phyloP scores from a whole-genome alignment of 2,113 vertebrate genomes.

The Cyprinodon variegatus region DNA sequence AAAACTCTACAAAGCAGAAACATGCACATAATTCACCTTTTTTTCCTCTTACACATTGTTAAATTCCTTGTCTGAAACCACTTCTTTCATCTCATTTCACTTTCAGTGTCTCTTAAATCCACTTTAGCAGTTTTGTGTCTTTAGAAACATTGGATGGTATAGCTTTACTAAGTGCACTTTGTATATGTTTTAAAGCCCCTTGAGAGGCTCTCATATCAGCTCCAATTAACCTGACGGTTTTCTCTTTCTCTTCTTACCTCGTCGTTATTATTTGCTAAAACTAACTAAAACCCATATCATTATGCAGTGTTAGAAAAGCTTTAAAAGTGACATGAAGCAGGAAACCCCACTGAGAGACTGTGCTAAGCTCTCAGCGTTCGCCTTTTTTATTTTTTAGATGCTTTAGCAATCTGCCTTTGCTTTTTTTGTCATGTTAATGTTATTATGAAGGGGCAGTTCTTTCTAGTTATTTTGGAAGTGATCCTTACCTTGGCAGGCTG shows the following conservation, averaged over 20 bases:
- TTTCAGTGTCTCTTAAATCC: conserved; percentile 47
- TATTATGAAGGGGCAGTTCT: conserved; percentile 56
- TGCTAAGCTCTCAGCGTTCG: conserved; percentile 29
- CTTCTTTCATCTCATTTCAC: conserved; percentile 31
- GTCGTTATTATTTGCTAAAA: conserved; percentile 48
- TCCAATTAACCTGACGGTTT: conserved; percentile 52
- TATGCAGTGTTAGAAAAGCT: conserved; percentile 80
- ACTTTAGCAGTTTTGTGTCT: conserved; percentile 11
- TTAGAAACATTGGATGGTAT: conserved; percentile 68
- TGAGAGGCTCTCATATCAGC: conserved; percentile 56
- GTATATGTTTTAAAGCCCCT: conserved; percentile 71
- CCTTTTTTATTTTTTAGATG: conserved; percentile 8
- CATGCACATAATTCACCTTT: conserved; percentile 34
- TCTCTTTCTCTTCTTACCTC: conserved; percentile 62
- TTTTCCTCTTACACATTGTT: conserved; percentile 31
- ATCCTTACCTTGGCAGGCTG: conserved; percentile 59
- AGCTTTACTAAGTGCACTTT: conserved; percentile 84
- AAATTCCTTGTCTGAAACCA: conserved; percentile 54
- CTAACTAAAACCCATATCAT: conserved; percentile 49
- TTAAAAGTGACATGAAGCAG: conserved; percentile 67
- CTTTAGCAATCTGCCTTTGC: conserved; percentile 25
- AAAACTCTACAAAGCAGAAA: conserved; percentile 30
- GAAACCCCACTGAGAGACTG: conserved; percentile 40
- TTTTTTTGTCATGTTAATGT: conserved; percentile 11
- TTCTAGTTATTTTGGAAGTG: conserved; percentile 51